A percentile compares a stretch with the other conserved stretches of the same genome.
Evolutionary conservation across 2,888 invertebrate species (phyloP).

Genomic region (Macrostomum cliftonense): DNA sequence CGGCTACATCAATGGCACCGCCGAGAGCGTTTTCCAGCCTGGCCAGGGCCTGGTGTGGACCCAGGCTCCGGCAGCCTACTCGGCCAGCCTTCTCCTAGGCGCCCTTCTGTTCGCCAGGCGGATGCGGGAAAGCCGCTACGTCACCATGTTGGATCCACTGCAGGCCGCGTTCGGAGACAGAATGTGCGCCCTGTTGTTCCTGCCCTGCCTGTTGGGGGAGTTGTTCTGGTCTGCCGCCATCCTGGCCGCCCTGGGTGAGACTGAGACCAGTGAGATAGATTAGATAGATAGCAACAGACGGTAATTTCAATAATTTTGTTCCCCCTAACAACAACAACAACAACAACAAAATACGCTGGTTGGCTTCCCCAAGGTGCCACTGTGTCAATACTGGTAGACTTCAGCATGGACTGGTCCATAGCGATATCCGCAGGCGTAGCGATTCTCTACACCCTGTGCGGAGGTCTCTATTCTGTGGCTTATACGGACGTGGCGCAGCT

Average conservation of each 20-base stretch:
- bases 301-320: no score
- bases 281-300: no score
- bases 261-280: neutral
- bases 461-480: neutral
- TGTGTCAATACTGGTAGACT: neutral
- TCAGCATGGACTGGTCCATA: neutral
- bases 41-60: neutral
- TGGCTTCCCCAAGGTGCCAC: no score
- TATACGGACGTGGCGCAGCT: neutral
- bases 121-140: neutral
- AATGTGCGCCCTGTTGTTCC: neutral
- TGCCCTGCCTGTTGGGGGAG: neutral
- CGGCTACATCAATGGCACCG: neutral
- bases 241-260: neutral
- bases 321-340: no score
- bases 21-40: neutral
- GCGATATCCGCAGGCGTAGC: neutral
- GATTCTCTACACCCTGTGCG: neutral
- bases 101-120: neutral
- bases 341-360: no score
- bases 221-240: neutral
- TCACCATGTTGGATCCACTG: constrained; percentile 1
- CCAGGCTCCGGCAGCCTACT: neutral
- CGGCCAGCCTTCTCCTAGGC: neutral
- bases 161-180: neutral